Conservation (phyloP, 2,113 vertebrate genomes). For the Amia ocellicauda region DNA sequence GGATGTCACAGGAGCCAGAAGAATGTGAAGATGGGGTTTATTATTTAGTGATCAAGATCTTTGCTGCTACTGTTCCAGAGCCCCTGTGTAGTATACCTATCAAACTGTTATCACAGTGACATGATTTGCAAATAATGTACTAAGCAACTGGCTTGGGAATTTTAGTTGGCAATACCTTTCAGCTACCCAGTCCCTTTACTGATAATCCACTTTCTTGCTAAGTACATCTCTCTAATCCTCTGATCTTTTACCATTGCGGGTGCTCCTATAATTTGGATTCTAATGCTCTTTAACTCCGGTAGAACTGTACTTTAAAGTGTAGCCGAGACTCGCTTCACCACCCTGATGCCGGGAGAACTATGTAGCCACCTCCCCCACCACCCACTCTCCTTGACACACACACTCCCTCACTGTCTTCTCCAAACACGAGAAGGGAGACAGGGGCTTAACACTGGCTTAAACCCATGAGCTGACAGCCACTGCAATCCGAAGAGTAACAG, state of each 20-base stretch:
- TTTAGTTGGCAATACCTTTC: not conserved
- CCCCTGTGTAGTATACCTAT: no score
- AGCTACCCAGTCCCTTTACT: not conserved
- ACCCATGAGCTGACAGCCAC: not conserved
- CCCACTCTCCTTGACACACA: no score
- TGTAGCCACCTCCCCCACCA: no score
- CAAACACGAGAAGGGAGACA: not conserved
- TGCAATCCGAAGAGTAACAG: not conserved
- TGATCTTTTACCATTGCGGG: not conserved
- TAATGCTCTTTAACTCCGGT: not conserved
- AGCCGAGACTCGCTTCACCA: not conserved
- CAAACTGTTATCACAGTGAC: no score
- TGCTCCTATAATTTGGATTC: no score
- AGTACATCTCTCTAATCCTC: conserved; percentile 3
- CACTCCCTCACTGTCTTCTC: not conserved
- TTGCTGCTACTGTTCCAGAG: no score
- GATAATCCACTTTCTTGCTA: not conserved
- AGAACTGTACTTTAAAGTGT: not conserved
- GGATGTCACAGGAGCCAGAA: no score
- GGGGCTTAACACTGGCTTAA: not conserved
- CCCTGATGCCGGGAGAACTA: no score
- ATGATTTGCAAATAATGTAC: no score
- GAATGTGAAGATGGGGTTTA: no score
- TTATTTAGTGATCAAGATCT: no score
- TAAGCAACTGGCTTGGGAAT: no score